Conservation (phyloP, 1,140 invertebrate genomes). For the Zeugodacus cucurbitae region DNA sequence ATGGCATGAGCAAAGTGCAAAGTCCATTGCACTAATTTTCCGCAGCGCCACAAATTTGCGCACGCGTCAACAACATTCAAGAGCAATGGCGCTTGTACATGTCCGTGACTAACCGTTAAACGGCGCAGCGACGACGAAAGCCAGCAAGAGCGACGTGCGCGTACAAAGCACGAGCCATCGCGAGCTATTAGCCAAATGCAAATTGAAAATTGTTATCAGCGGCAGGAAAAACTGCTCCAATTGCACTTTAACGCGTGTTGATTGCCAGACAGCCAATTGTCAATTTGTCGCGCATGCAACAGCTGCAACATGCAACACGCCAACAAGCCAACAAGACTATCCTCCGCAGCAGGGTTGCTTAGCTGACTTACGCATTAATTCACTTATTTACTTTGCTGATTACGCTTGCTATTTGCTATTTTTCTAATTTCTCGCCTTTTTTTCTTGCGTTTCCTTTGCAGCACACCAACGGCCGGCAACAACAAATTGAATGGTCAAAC, state of each 20-base stretch:
- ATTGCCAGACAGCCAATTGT: slow-evolving; percentile 25
- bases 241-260: background rate
- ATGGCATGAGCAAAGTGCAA: too few species aligned
- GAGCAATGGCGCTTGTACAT: background rate
- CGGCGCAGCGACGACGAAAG: background rate
- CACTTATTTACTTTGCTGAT: slow-evolving; percentile 27
- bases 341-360: background rate
- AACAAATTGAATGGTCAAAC: slow-evolving; percentile 65
- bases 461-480: slow-evolving; percentile 49
- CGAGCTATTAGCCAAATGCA: background rate
- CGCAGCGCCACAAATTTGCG: background rate
- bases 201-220: slow-evolving; percentile 39
- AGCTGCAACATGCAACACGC: background rate
- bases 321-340: too few species aligned
- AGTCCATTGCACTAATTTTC: background rate
- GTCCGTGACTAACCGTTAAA: slow-evolving; percentile 24
- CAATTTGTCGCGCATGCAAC: background rate
- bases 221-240: background rate
- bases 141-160: background rate
- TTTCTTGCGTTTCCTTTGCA: slow-evolving; percentile 43
- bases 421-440: slow-evolving; percentile 25
- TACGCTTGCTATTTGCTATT: slow-evolving; percentile 31
- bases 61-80: background rate
- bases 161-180: background rate
- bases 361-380: background rate